phyloP scores from a whole-genome alignment of 2,888 invertebrate genomes.

The Venustoraphidia nigricollis region DNA sequence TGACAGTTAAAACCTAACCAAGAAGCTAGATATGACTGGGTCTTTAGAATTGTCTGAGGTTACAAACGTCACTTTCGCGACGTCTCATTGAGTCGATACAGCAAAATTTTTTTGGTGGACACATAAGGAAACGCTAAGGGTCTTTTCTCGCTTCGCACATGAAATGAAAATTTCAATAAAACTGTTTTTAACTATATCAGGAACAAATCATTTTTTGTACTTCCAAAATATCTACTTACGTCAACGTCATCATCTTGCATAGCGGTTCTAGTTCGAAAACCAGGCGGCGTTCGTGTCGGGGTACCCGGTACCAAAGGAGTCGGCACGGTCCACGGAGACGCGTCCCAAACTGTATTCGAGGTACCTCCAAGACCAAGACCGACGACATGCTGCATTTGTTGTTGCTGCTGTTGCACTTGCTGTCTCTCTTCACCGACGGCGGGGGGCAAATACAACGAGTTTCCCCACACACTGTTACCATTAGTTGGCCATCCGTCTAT shows the following conservation, averaged over 20 bases:
- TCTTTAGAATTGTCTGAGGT: no score
- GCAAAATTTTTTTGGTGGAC: no score
- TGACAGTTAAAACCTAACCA: no score
- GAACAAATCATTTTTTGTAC: background rate
- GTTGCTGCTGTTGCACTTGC: conserved; percentile 8
- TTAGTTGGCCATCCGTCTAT: conserved; percentile 1
- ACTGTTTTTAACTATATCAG: background rate
- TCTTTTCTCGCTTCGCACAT: background rate
- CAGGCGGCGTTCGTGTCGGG: conserved; percentile 27
- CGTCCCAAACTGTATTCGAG: conserved; percentile 22
- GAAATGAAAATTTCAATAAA: background rate
- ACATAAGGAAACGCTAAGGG: no score
- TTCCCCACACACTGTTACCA: conserved; percentile 13
- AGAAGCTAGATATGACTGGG: no score
- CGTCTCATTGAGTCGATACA: no score
- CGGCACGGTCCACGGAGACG: conserved; percentile 18
- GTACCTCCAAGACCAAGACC: conserved; percentile 5
- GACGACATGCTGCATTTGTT: conserved; percentile 4
- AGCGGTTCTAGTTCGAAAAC: conserved; percentile 18
- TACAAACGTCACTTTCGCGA: no score
- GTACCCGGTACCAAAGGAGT: conserved; percentile 19
- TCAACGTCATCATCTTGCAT: conserved; percentile 14
- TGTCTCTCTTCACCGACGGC: conserved; percentile 24
- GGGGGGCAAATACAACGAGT: conserved; percentile 23
- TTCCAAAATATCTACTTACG: background rate